A percentile compares a stretch with the other conserved stretches of the same genome.
Conservation (phyloP, 2,888 invertebrate genomes). For the Harpalus rufipes region DNA sequence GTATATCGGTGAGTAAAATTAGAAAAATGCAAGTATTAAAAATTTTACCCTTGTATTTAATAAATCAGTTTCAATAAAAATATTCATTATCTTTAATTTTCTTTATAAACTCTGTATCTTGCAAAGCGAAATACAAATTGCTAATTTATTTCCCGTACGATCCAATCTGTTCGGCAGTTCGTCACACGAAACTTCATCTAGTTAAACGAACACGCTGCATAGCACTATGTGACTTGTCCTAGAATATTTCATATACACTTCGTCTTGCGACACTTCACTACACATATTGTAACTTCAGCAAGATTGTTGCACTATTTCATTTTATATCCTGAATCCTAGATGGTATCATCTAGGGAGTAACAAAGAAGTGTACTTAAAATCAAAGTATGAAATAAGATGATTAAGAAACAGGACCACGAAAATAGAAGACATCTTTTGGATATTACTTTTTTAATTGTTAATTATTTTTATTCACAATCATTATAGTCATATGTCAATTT, state of each 20-base stretch:
- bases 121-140: conserved; percentile 22
- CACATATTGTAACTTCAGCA: neutral
- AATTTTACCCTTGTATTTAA: too few species aligned
- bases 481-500: too few species aligned
- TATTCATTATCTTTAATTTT: too few species aligned
- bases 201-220: conserved; percentile 23
- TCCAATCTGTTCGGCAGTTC: conserved; percentile 27
- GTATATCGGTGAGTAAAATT: too few species aligned
- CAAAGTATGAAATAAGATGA: neutral
- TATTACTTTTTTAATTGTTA: too few species aligned
- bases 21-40: too few species aligned
- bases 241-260: conserved; percentile 26
- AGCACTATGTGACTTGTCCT: neutral
- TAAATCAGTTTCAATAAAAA: too few species aligned
- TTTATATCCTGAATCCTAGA: neutral
- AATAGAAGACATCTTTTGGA: too few species aligned
- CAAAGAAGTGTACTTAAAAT: neutral
- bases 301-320: neutral
- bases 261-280: neutral
- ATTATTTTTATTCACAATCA: too few species aligned
- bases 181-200: conserved; percentile 32
- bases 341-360: neutral
- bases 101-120: too few species aligned
- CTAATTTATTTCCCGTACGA: conserved; percentile 40
- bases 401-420: too few species aligned